Percentiles rank a stretch among this genome's conserved stretches.
These are phyloP conservation scores for Mesembrinibis cayennensis DNA, from an alignment of 2,113 vertebrate species.

Conservation along the genomic window DNA sequence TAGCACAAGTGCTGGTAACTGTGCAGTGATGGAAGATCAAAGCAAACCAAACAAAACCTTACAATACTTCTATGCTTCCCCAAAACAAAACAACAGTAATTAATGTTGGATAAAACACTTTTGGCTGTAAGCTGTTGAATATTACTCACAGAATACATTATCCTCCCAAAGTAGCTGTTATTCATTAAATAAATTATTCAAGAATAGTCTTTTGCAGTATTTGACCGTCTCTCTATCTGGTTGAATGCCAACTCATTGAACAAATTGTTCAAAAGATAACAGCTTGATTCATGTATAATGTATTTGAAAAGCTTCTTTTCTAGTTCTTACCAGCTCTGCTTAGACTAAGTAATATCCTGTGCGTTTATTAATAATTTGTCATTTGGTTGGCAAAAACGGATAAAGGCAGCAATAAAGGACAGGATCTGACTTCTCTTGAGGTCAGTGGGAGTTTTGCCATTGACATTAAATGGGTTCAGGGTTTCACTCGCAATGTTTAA, in stretches of 20 bases:
- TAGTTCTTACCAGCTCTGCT: slow-evolving; percentile 12
- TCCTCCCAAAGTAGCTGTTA: not conserved
- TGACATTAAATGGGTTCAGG: not conserved
- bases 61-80: not conserved
- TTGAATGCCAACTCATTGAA: slow-evolving; percentile 48
- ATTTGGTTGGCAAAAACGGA: not conserved
- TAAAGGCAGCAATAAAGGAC: not conserved
- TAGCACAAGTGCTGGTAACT: not conserved
- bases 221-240: slow-evolving; percentile 43
- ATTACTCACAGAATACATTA: slow-evolving; percentile 20
- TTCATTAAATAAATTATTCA: slow-evolving; percentile 60
- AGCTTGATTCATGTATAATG: slow-evolving; percentile 59
- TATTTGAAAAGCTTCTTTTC: slow-evolving; percentile 39
- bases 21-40: not conserved
- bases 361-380: slow-evolving; percentile 36
- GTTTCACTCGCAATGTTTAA: not conserved
- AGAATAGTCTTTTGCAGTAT: slow-evolving; percentile 18
- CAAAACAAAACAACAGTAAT: slow-evolving; percentile 29
- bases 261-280: slow-evolving; percentile 49
- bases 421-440: not conserved
- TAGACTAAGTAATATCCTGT: slow-evolving; percentile 19
- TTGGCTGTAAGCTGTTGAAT: slow-evolving; percentile 14
- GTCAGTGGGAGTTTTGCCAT: not conserved
- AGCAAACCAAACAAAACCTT: slow-evolving; percentile 38
- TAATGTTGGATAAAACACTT: slow-evolving; percentile 35